Base-by-base conservation (phyloP, 2,888 invertebrate genomes). In the Hydrotaea diabolus region DNA sequence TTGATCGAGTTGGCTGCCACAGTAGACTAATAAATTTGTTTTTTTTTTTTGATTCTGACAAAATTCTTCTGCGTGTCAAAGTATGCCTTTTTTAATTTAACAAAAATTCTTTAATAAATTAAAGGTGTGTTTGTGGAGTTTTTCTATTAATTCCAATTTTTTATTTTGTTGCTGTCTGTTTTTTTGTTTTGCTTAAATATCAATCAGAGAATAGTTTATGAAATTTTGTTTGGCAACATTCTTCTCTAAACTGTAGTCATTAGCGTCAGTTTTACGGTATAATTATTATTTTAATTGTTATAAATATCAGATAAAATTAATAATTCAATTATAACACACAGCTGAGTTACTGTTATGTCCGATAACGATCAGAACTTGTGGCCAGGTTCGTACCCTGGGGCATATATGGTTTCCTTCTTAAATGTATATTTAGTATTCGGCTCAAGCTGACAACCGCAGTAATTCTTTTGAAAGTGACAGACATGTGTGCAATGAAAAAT, bases 1-100 rank as follows among this genome's bases (percentile, higher is more conserved):
- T 73, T 59, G 39, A 39, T 46, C 72, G 64, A 53, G 26, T 5
- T 75, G 53, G 26, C 57, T 80, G 73, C 46, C 77, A 74, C 39
- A 49, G 8, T 62, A 15, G 46, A 46, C 59, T 74, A 59, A 74
- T 74, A 74, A 74, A 74, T 74, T 62, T 69, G 69, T 69, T 43
- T 31, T 31, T n/a, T 74, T 80, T 74, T 69, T 82, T 80, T 57
- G 46, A 39, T 21, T 23, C 23, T 46, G 13, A 11, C 19, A 46
- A 81, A 81, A 81, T 85, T 78, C 76, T 72, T 75, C 69, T 76
- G 84, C 62, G 66, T 82, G 59, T 76, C 73, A 74, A 79, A 69
- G 74, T 66, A 77, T 85, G 79, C 79, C 76, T 82, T 85, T n/a
- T n/a, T 80, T 69, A 85, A 82, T 82, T 82, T 77, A 79, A 79